Percentiles rank a stretch among this genome's conserved stretches.
Conservation (phyloP, 2,113 vertebrate genomes). For the Albula glossodonta region DNA sequence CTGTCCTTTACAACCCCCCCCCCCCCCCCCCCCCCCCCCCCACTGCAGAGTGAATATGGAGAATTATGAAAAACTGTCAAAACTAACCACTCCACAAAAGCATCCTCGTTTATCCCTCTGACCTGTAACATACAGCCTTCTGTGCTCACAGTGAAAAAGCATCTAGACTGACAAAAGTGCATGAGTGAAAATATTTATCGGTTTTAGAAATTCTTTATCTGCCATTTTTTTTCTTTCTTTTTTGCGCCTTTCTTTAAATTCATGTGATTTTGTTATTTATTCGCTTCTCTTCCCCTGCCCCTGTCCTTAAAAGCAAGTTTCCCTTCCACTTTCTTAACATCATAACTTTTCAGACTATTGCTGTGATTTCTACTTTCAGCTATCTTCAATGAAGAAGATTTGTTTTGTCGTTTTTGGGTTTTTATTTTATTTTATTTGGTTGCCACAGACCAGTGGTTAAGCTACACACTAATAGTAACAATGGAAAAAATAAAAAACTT, state of each 20-base stretch:
- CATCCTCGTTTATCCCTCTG: background rate
- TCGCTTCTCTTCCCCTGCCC: slow-evolving; percentile 35
- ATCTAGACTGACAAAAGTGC: slow-evolving; percentile 26
- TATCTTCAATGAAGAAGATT: slow-evolving; percentile 52
- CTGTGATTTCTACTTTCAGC: slow-evolving; percentile 32
- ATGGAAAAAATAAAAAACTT: slow-evolving; percentile 52
- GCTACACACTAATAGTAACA: slow-evolving; percentile 71
- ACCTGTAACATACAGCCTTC: slow-evolving; percentile 8
- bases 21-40: no score
- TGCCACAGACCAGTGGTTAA: slow-evolving; percentile 59
- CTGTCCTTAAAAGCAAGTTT: background rate
- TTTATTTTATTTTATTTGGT: slow-evolving; percentile 36
- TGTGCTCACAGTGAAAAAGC: slow-evolving; percentile 9
- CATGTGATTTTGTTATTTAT: slow-evolving; percentile 65
- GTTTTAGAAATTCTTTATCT: slow-evolving; percentile 21
- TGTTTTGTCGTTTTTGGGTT: slow-evolving; percentile 30
- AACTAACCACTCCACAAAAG: slow-evolving; percentile 4
- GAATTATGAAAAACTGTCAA: background rate
- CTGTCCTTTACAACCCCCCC: background rate
- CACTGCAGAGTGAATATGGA: background rate
- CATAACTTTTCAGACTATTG: slow-evolving; percentile 29
- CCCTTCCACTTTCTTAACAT: slow-evolving; percentile 3
- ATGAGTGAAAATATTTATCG: slow-evolving; percentile 19
- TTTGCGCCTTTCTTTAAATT: slow-evolving; percentile 34
- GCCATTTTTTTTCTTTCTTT: background rate